Evolutionary conservation across 2,888 invertebrate species (phyloP).

Genomic region (Himalopsyche japonica): DNA sequence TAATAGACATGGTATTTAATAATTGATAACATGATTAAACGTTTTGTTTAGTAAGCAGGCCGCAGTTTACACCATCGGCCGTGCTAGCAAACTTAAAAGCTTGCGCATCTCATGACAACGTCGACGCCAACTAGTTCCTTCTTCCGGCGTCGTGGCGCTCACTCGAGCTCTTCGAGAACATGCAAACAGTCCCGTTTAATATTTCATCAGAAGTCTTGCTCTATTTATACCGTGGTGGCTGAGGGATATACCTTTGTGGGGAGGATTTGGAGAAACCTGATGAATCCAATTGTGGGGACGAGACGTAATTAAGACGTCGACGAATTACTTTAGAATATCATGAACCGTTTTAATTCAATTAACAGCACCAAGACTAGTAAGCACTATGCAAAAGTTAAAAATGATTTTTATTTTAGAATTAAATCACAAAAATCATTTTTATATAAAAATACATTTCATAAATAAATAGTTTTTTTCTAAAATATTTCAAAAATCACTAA

Average conservation of each 20-base stretch:
- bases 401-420: too few relatives aligned
- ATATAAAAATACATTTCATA: too few relatives aligned
- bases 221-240: background rate
- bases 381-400: too few relatives aligned
- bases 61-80: background rate
- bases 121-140: background rate
- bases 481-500: too few relatives aligned
- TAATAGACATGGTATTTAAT: too few relatives aligned
- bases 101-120: background rate
- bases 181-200: background rate
- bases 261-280: conserved; percentile 10
- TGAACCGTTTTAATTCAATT: conserved; percentile 25
- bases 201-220: background rate
- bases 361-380: background rate
- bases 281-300: conserved; percentile 28
- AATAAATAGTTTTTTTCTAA: too few relatives aligned
- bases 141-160: background rate
- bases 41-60: background rate
- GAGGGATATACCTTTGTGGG: background rate
- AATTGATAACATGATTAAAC: background rate
- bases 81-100: background rate
- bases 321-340: conserved; percentile 26
- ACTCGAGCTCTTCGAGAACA: background rate
- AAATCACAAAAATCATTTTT: too few relatives aligned
- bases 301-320: conserved; percentile 23